Base-by-base conservation (phyloP, 2,888 invertebrate genomes). In the Hemistola chrysoprasaria region DNA sequence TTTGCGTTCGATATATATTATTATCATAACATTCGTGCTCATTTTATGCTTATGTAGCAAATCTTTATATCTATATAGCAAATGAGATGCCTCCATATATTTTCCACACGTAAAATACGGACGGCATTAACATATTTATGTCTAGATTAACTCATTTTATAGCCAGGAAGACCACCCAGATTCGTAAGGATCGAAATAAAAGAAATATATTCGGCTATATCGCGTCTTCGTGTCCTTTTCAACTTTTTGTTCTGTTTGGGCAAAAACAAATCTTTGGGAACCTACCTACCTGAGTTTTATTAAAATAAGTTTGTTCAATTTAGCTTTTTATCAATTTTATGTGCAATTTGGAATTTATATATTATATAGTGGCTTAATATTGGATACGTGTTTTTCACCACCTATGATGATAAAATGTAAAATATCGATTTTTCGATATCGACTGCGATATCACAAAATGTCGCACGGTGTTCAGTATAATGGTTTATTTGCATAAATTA, bases 151-250 rank as follows among this genome's bases (percentile, higher is more conserved):
- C 29, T 34, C 26, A 44, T 34, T 31, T 44, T 44, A 44, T 39
- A 38, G 30, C 34, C 22, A 30, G 7, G 3, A 28, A 42, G 71
- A 71, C 72, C 72, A 73, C 71, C 71, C 71, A 64, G 50, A 40
- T 40, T 49, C 50, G 30, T 48, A 53, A 59, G 44, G 59, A 48
- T 40, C 46, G 22, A 52, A 55, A 61, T 50, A 61, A 59, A 52
- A 58, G 58, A 55, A 54, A 53, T 22, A 54, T 22, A 33, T 31
- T 50, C 46, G 40, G 59, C 55, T 62, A 56, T 61, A 55, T 60
- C 52, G 47, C 45, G 48, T 50, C 50, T 59, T 61, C 63, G 55
- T 56, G 50, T 46, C 41, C 50, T 58, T 62, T 63, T 36, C 29
- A 22, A 34, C 38, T 43, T 43, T 38, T 43, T 43, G 37, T 24